A percentile compares a stretch with the other conserved stretches of the same genome.
Evolutionary conservation across 1,140 invertebrate genomes (phyloP).

Genomic region (Drosophila albomicans): DNA sequence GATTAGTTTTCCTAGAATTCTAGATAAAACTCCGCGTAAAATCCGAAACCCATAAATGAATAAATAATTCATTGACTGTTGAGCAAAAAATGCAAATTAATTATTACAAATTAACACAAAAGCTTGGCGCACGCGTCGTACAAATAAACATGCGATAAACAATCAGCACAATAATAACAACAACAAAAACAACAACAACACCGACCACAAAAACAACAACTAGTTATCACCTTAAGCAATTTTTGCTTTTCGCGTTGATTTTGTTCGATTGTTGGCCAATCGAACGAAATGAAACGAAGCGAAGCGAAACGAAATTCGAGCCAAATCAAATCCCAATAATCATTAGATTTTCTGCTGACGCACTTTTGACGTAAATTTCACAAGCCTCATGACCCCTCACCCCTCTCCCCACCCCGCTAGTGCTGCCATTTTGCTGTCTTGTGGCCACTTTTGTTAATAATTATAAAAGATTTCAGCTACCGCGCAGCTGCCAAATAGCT

Average conservation of each 20-base stretch:
- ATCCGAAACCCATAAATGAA: conserved; percentile 30
- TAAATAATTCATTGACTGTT: conserved; percentile 55
- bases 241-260: conserved; percentile 50
- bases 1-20: conserved; percentile 22
- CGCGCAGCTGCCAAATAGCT: conserved; percentile 40
- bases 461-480: conserved; percentile 56
- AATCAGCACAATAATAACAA: conserved; percentile 49
- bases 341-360: conserved; percentile 56
- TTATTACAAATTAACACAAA: conserved; percentile 77
- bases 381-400: conserved; percentile 10
- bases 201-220: conserved; percentile 34
- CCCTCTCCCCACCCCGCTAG: background rate
- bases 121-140: conserved; percentile 58
- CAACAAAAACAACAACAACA: conserved; percentile 44
- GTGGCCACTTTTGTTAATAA: conserved; percentile 28
- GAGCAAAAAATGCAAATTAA: conserved; percentile 61
- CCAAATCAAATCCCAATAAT: conserved; percentile 18
- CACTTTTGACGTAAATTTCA: conserved; percentile 57
- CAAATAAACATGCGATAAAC: conserved; percentile 52
- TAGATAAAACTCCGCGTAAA: conserved; percentile 26
- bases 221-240: conserved; percentile 56
- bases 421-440: background rate
- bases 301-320: background rate
- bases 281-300: conserved; percentile 42
- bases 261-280: conserved; percentile 43